Conservation (phyloP, 2,888 invertebrate species). For the Chalcis sispes region DNA sequence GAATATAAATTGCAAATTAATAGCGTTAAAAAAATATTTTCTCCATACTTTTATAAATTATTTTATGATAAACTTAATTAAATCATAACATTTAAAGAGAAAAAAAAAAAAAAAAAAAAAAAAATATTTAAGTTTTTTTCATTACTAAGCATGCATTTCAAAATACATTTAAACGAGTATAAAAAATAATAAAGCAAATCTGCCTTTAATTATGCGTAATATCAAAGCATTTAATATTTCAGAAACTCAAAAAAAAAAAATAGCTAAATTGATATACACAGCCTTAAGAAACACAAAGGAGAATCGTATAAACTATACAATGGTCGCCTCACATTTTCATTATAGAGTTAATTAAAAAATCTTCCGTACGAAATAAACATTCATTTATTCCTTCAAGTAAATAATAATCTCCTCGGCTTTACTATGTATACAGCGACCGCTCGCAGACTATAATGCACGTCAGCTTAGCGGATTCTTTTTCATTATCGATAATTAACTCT, state of each 20-base stretch:
- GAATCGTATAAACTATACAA: neutral
- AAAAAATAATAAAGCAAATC: no score
- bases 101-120: no score
- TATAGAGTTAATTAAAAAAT: constrained; percentile 49
- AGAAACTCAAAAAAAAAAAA: neutral
- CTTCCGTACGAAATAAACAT: constrained; percentile 33
- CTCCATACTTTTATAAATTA: no score
- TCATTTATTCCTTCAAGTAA: constrained; percentile 40
- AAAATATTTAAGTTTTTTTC: no score
- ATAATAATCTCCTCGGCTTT: constrained; percentile 40
- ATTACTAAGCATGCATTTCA: no score
- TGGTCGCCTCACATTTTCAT: constrained; percentile 6
- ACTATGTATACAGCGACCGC: neutral
- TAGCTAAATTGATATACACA: neutral
- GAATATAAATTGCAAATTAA: no score
- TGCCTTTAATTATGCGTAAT: no score
- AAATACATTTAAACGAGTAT: no score
- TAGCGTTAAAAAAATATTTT: no score
- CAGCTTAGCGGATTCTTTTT: constrained; percentile 51
- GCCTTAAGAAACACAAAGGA: constrained; percentile 6
- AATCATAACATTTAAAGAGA: no score
- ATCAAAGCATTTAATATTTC: no score
- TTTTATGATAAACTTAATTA: no score
- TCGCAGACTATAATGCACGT: constrained; percentile 34
- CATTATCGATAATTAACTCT: constrained; percentile 57